Evolutionary conservation across 2,113 vertebrate species (phyloP), one percentile per base, ranked within the genome.

Genomic region (Channa argus): DNA sequence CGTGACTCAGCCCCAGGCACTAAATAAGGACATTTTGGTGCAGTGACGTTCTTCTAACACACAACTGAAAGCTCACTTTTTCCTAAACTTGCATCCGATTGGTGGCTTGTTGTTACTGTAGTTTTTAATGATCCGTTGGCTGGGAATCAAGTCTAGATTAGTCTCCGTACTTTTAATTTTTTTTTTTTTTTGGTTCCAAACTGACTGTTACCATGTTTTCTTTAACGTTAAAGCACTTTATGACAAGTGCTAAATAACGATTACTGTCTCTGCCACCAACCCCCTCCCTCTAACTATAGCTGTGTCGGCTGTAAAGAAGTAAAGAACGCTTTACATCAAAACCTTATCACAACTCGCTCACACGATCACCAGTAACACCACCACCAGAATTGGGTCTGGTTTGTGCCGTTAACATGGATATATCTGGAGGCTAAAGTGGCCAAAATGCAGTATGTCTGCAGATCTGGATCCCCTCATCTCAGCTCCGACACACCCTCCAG

Each of bases 201-300:
- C 51, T 67, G 64, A 88, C 90, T 84, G 83, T 84, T 86, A 74
- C n/a, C 44, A 55, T 33, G 43, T 83, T 59, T 83, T 49, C 50
- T 61, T 69, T 76, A 49, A 88, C 74, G 56, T 59, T n/a, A 15
- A 72, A 77, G 83, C 86, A 86, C 83, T 90, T 81, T 53, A 81
- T 79, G 56, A 71, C 36, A 13, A 86, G 80, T 87, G 84, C 86
- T 77, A 56, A 63, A 24, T 70, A 44, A 54, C 39, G 75, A 47
- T 60, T 58, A 59, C 66, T 6, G 66, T 54, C 53, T 54, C 12
- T 13, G 39, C 34, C 71, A 3, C 49, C 33, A 43, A 0, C 11
- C 45, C 24, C 7, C 47, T 2, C 24, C 44, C 10, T 55, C 36
- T 34, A 8, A 45, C 44, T 69, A 36, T 12, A 72, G 59, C 67